A percentile compares a stretch with the other conserved stretches of the same genome.
phyloP scores from a whole-genome alignment of 2,113 vertebrate genomes.

The human (Homo sapiens) region DNA sequence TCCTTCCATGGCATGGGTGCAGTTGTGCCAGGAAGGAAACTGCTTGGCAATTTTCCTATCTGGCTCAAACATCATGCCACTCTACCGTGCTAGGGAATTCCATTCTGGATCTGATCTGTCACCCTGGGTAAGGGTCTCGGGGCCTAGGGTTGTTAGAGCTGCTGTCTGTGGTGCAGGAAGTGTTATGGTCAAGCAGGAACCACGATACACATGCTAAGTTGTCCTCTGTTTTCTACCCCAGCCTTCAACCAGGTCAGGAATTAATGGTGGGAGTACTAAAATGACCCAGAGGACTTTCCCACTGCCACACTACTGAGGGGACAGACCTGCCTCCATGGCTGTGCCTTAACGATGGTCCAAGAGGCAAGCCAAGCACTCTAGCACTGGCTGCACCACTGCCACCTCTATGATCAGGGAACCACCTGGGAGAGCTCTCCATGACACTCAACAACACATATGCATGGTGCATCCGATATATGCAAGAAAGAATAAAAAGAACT shows the following conservation, averaged over 20 bases:
- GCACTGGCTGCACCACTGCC: no score
- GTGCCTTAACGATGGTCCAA: accelerated
- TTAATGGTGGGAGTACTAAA: neutral
- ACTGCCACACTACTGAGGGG: accelerated
- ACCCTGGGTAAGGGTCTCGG: neutral
- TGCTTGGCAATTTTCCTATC: neutral
- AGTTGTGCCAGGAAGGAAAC: neutral
- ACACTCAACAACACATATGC: neutral
- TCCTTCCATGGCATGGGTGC: neutral
- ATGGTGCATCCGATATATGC: no score
- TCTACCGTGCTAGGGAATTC: neutral
- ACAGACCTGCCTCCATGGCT: neutral
- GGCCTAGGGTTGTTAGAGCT: neutral
- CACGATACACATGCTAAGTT: neutral
- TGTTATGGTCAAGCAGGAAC: neutral
- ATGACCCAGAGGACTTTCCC: neutral
- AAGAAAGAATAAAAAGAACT: neutral
- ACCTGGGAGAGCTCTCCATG: neutral
- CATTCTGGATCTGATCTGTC: neutral
- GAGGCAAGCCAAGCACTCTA: neutral
- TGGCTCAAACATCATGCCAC: neutral
- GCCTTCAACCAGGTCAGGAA: neutral
- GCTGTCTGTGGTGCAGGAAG: neutral
- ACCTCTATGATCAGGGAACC: no score
- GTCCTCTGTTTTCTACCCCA: neutral